Base-by-base conservation (phyloP, 2,888 invertebrate genomes). In the Hyalella azteca region DNA sequence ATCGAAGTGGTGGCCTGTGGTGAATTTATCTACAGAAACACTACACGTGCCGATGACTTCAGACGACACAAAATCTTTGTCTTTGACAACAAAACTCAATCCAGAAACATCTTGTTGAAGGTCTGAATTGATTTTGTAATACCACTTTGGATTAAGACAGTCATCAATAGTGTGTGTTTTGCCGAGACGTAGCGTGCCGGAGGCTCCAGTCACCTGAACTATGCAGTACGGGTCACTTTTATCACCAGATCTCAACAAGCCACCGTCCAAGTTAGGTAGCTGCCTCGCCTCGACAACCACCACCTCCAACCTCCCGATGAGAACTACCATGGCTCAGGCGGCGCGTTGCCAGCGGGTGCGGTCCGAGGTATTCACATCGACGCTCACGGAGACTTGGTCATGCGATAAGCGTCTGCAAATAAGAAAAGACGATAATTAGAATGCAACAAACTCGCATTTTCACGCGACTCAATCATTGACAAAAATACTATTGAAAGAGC, bases 251-350 rank as follows among this genome's bases (percentile, higher is more conserved):
- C 81, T 79, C 29, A 84, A 79, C 0, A 85, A 39, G 60, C 76
- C 78, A 40, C 73, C 80, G 81, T 85, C 85, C 50, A 84, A 81
- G 78, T 85, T 84, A 4, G 84, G 81, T 26, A 85, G 81, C 75
- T 84, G 73, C 19, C 73, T 36, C 15, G 85, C 85, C 81, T 82
- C 82, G 29, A 85, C 81, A 50, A 85, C 82, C 50, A 83, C 81
- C 60, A 85, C 81, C 59, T 82, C 83, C 29, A 85, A 82, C 45
- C 80, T 79, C 36, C 85, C 85, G 75, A 82, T 81, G 78, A 85
- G 81, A 60, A 85, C 81, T 73, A 83, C 83, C 83, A 83, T 83
- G 41, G 49, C 40, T 73, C 1, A 75, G 59, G 11, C 45, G 66
- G 66, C 66, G 36, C 22, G 66, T 7, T 36, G 66, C 66, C 66